phyloP scores from a whole-genome alignment of 2,888 invertebrate genomes.

The Dicycla oo region DNA sequence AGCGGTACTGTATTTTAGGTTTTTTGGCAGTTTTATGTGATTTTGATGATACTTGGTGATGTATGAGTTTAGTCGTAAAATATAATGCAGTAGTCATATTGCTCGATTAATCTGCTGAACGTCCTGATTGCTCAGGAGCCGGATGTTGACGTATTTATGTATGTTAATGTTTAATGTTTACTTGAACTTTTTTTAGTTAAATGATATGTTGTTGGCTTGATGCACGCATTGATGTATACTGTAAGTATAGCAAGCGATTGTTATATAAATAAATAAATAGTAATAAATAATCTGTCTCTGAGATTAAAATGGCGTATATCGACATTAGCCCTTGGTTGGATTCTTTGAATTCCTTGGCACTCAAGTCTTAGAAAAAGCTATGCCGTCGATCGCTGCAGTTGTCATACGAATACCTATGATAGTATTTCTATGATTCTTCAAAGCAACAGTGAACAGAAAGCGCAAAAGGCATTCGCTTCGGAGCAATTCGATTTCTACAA shows the following conservation, averaged over 20 bases:
- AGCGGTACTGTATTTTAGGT: background rate
- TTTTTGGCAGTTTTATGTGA: constrained; percentile 8
- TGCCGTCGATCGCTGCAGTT: background rate
- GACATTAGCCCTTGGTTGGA: background rate
- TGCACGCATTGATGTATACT: no score
- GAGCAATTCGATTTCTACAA: no score
- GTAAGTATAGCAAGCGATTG: no score
- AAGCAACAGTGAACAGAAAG: background rate
- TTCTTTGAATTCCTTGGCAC: background rate
- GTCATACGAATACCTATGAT: background rate
- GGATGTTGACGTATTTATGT: background rate
- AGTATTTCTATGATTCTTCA: background rate
- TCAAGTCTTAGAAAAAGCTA: background rate
- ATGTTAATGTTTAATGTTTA: no score
- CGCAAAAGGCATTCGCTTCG: no score
- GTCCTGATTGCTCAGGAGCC: no score
- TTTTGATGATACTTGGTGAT: constrained; percentile 15
- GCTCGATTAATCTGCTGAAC: no score
- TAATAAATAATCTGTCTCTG: background rate
- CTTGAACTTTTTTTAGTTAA: background rate
- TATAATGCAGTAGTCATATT: background rate
- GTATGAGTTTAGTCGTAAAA: background rate
- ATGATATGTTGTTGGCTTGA: no score
- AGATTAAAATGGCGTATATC: background rate
- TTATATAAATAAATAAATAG: no score